phyloP scores from a whole-genome alignment of 2,797 vertebrate genomes.

The Neomorphus geoffroyi region DNA sequence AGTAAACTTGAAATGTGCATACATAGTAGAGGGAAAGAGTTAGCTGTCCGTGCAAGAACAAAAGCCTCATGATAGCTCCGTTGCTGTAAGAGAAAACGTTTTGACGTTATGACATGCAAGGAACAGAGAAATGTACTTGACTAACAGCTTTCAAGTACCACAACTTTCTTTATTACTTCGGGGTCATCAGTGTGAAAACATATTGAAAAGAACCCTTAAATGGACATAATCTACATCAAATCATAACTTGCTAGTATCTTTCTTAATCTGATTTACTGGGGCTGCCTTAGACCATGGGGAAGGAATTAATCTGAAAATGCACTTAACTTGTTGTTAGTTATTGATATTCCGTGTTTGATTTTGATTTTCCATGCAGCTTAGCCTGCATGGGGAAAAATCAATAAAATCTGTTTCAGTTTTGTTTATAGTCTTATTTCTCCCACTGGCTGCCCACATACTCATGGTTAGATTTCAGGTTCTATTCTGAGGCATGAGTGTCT shows the following conservation, averaged over 20 bases:
- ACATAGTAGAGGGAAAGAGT: not conserved
- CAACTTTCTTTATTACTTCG: not conserved
- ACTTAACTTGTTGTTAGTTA: slow-evolving; percentile 51
- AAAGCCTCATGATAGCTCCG: not conserved
- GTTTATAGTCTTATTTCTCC: slow-evolving; percentile 49
- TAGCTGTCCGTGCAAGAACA: not conserved
- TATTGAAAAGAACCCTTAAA: not conserved
- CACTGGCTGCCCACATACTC: slow-evolving; percentile 19
- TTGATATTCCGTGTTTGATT: slow-evolving; percentile 58
- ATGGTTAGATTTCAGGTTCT: slow-evolving; percentile 42
- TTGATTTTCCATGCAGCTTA: slow-evolving; percentile 48
- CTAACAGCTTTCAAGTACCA: not conserved
- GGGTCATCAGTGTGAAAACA: not conserved
- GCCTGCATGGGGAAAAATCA: slow-evolving; percentile 49
- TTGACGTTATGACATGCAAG: not conserved
- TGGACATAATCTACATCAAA: not conserved
- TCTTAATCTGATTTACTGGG: not conserved
- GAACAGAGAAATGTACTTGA: not conserved
- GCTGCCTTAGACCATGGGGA: slow-evolving; percentile 6
- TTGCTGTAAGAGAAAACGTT: not conserved
- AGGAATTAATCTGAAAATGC: slow-evolving; percentile 33
- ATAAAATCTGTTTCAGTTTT: slow-evolving; percentile 61
- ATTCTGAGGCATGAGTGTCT: not conserved
- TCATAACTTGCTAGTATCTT: slow-evolving; percentile 17
- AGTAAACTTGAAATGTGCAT: not conserved